Evolutionary conservation across 2,797 vertebrate species (phyloP).

Genomic region (Enteromius mattozi): DNA sequence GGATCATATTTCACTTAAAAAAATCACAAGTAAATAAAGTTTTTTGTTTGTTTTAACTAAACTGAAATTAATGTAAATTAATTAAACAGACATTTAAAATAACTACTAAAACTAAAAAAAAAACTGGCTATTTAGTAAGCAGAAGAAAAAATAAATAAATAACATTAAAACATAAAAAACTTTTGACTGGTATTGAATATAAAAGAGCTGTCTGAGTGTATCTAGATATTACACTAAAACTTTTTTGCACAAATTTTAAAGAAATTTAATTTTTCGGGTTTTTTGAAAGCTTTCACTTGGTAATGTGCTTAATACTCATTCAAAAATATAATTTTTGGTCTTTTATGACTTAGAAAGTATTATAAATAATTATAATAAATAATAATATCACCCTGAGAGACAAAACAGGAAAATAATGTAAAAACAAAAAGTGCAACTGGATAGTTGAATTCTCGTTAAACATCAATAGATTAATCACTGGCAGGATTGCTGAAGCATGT

Average conservation of each 20-base stretch:
- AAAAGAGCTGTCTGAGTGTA: neutral
- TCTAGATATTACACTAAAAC: neutral
- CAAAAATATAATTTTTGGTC: neutral
- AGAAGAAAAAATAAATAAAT: neutral
- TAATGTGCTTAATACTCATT: neutral
- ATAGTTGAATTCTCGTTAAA: conserved; percentile 20
- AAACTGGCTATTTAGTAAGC: neutral
- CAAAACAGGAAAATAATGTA: neutral
- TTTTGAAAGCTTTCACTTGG: neutral
- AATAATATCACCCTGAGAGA: neutral
- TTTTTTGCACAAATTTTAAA: no score
- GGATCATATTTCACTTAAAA: no score
- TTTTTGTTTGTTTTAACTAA: no score
- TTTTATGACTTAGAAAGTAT: neutral
- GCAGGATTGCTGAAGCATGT: conserved; percentile 8
- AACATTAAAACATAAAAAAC: no score
- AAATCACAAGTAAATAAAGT: no score
- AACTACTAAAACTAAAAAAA: no score
- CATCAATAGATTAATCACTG: conserved; percentile 34
- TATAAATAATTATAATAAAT: neutral
- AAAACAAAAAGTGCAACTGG: neutral
- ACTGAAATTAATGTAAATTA: no score
- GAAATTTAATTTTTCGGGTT: no score
- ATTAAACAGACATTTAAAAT: no score
- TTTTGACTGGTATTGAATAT: neutral